phyloP scores from a whole-genome alignment of 1,140 invertebrate species.

The Cotesia vestalis region DNA sequence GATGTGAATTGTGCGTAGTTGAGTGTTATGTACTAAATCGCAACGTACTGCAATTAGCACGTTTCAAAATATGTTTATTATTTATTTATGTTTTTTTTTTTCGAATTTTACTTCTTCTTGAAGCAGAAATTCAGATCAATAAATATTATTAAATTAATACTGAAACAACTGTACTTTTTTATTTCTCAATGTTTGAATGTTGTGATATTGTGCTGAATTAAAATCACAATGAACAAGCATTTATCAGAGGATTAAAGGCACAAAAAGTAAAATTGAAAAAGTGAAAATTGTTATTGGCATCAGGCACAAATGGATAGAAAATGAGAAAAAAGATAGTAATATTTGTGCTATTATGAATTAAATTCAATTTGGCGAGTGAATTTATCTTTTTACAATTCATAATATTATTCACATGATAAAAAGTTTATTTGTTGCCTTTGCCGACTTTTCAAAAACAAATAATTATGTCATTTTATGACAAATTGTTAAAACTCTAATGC shows the following conservation, averaged over 20 bases:
- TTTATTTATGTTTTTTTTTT: conserved; percentile 30
- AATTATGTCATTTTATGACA: conserved; percentile 13
- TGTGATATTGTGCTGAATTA: conserved; percentile 28
- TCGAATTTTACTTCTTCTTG: conserved; percentile 7
- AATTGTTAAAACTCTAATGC: conserved; percentile 26
- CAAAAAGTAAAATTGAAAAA: conserved; percentile 55
- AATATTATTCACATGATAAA: too few species aligned
- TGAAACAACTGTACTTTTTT: conserved; percentile 44
- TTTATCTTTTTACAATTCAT: too few species aligned
- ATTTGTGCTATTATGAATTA: conserved; percentile 15
- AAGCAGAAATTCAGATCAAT: conserved; percentile 8
- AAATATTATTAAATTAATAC: conserved; percentile 44
- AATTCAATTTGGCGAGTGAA: conserved; percentile 27
- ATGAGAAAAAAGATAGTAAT: conserved; percentile 37
- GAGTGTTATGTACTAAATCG: conserved; percentile 54
- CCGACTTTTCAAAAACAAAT: not conserved
- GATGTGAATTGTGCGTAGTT: conserved; percentile 66
- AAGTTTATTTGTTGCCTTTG: conserved; percentile 11
- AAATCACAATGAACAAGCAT: conserved; percentile 34
- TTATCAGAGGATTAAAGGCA: conserved; percentile 55
- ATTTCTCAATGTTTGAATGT: conserved; percentile 23
- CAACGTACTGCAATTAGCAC: conserved; percentile 18
- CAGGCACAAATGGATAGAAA: conserved; percentile 53
- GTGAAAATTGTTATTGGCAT: conserved; percentile 36
- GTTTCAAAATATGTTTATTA: conserved; percentile 23